phyloP scores from a whole-genome alignment of 2,888 invertebrate species.

The Drymonia ruficornis region DNA sequence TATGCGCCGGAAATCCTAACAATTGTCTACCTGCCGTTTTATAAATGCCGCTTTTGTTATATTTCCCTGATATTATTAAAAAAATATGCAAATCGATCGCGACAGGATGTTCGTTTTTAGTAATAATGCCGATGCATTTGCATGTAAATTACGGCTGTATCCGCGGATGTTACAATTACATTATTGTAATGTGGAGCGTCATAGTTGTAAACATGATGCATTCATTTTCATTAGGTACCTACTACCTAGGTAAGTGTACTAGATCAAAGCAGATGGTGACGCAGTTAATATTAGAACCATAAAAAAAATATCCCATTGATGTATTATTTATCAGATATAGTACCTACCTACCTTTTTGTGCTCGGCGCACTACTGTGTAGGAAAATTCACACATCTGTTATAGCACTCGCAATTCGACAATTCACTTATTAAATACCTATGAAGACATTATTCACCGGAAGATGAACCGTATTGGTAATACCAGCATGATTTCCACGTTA shows the following conservation, averaged over 20 bases:
- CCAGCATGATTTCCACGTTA: too few relatives aligned
- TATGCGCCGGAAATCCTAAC: constrained; percentile 74
- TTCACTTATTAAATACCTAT: too few relatives aligned
- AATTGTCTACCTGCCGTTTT: constrained; percentile 68
- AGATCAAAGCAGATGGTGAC: neutral
- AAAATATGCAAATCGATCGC: constrained; percentile 83
- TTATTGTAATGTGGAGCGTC: constrained; percentile 70
- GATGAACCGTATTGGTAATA: too few relatives aligned
- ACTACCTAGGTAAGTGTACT: neutral
- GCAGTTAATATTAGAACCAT: too few relatives aligned
- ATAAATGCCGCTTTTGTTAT: constrained; percentile 72
- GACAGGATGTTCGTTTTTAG: constrained; percentile 80
- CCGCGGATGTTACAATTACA: constrained; percentile 76
- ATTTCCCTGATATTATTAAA: constrained; percentile 78
- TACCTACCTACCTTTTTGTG: too few relatives aligned
- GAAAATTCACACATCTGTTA: too few relatives aligned
- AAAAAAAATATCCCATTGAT: too few relatives aligned
- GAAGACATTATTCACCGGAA: too few relatives aligned
- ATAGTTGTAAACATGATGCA: constrained; percentile 63
- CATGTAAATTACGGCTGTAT: constrained; percentile 78
- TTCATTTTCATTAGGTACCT: neutral
- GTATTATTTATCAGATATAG: too few relatives aligned
- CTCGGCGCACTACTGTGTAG: too few relatives aligned
- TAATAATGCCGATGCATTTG: constrained; percentile 78
- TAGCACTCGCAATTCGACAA: too few relatives aligned